These are phyloP conservation scores for Protula sp. DNA, from an alignment of 2,888 invertebrate species.

Conservation along the genomic window DNA sequence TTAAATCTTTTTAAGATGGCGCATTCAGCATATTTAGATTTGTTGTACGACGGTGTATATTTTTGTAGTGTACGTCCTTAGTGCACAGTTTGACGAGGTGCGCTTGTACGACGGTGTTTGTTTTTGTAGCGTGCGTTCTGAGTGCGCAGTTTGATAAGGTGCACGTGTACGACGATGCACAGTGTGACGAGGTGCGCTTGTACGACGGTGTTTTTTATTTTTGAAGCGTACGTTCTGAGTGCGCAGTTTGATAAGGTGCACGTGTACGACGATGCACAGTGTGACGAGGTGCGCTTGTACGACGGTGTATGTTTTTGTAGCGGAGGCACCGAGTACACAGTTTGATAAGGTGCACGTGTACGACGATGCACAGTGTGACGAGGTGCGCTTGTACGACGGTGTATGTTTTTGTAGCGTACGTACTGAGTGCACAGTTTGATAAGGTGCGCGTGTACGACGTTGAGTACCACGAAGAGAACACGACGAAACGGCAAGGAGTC, in stretches of 20 bases:
- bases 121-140: constrained; percentile 39
- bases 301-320: too few species aligned
- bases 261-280: constrained; percentile 26
- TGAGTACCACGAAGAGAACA: neutral
- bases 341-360: constrained; percentile 38
- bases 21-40: too few species aligned
- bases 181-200: too few species aligned
- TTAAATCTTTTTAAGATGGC: too few species aligned
- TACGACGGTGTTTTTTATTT: too few species aligned
- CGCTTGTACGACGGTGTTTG: constrained; percentile 26
- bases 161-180: constrained; percentile 24
- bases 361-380: too few species aligned
- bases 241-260: constrained; percentile 38
- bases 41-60: too few species aligned
- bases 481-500: constrained; percentile 8
- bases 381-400: too few species aligned
- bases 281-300: too few species aligned
- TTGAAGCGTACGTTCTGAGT: constrained; percentile 42
- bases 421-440: constrained; percentile 40
- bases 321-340: constrained; percentile 37
- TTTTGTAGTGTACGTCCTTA: constrained; percentile 39
- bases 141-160: constrained; percentile 41
- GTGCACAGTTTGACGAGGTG: constrained; percentile 40
- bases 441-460: constrained; percentile 29
- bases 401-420: constrained; percentile 40